These are phyloP conservation scores for Jordanella pulchra DNA, from an alignment of 2,797 vertebrate genomes.

Conservation along the genomic window DNA sequence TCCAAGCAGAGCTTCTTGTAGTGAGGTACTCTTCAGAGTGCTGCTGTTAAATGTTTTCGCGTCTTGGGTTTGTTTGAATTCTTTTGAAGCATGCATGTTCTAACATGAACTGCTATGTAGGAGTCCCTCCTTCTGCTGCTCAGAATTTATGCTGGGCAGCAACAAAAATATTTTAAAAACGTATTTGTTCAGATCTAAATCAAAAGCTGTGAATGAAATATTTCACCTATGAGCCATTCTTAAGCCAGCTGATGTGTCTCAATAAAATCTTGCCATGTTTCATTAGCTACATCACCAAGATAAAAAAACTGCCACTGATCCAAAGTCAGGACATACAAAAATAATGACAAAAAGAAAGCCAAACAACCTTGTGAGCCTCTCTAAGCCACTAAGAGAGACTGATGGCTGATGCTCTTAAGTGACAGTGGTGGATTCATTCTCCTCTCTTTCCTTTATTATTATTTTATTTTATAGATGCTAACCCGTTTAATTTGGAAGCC, in stretches of 20 bases:
- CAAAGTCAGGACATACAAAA: background rate
- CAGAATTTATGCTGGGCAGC: too few species aligned
- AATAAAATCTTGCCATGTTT: background rate
- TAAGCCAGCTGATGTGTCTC: background rate
- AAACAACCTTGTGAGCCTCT: background rate
- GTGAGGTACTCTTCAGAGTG: too few species aligned
- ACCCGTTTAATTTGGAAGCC: conserved; percentile 68
- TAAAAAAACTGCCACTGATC: background rate
- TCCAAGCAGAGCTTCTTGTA: too few species aligned
- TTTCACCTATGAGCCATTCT: background rate
- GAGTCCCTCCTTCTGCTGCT: too few species aligned
- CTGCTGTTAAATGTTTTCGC: too few species aligned
- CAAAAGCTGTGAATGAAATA: background rate
- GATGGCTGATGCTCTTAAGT: background rate
- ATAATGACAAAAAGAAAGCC: too few species aligned
- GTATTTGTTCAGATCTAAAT: background rate
- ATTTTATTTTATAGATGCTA: conserved; percentile 38
- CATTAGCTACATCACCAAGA: background rate
- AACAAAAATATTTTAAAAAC: background rate
- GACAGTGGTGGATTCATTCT: background rate
- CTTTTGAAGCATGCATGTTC: too few species aligned
- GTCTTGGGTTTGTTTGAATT: too few species aligned
- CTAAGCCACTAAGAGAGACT: background rate
- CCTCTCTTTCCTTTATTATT: background rate
- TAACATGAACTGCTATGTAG: too few species aligned